These are phyloP conservation scores for Melanotaenia parkinsoni DNA, from an alignment of 2,797 vertebrate genomes.

Conservation along the genomic window DNA sequence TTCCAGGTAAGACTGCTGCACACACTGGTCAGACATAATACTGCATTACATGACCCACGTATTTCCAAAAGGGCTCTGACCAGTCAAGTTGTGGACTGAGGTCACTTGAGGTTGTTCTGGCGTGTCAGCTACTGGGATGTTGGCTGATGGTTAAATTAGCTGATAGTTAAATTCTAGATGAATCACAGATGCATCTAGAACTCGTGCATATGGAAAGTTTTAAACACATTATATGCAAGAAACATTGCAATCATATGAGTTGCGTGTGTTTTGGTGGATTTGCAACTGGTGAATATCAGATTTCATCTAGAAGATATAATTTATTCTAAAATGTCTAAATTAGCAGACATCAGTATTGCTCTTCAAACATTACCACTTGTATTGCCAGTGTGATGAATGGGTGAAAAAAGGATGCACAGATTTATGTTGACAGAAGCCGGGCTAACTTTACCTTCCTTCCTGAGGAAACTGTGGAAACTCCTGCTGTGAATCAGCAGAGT, in stretches of 20 bases:
- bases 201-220: too few relatives aligned
- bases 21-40: not conserved
- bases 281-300: too few relatives aligned
- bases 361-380: not conserved
- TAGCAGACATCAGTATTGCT: not conserved
- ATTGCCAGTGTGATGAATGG: not conserved
- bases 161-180: not conserved
- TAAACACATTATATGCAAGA: too few relatives aligned
- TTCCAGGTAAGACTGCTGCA: not conserved
- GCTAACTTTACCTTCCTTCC: conserved; percentile 20
- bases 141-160: too few relatives aligned
- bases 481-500: conserved; percentile 46
- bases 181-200: not conserved
- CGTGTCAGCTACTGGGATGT: not conserved
- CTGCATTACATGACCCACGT: not conserved
- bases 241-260: too few relatives aligned
- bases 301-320: not conserved
- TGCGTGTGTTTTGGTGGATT: too few relatives aligned
- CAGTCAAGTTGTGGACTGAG: not conserved
- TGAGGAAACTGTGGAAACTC: conserved; percentile 48
- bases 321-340: not conserved
- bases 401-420: not conserved
- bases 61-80: not conserved
- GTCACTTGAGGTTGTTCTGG: not conserved
- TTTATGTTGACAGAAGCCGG: conserved; percentile 10